Percentiles rank a stretch among this genome's conserved stretches.
Evolutionary conservation across 2,888 invertebrate species (phyloP).

Genomic region (Eupithecia vulgata): DNA sequence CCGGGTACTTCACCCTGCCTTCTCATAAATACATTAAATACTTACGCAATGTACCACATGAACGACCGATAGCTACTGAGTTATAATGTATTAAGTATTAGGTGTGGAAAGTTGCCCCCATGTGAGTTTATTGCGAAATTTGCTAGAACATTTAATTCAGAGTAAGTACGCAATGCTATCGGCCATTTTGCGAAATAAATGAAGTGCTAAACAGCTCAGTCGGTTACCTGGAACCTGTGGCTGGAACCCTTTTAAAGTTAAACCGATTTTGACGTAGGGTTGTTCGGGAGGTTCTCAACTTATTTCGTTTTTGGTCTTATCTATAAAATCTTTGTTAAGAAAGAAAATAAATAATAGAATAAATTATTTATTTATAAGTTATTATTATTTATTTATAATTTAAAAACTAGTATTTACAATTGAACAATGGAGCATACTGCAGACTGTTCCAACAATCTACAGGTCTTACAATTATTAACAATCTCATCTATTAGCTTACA

Average conservation of each 20-base stretch:
- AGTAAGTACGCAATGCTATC: slow-evolving; percentile 28
- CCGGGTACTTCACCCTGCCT: background rate
- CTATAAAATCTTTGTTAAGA: no score
- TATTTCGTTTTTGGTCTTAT: background rate
- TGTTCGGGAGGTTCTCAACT: background rate
- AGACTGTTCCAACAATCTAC: no score
- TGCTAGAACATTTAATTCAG: slow-evolving; percentile 23
- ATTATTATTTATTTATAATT: no score
- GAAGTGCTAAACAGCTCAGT: background rate
- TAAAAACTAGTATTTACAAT: no score
- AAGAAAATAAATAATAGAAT: no score
- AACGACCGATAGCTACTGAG: background rate
- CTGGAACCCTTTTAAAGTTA: background rate
- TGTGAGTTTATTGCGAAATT: slow-evolving; percentile 14
- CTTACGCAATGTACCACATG: slow-evolving; percentile 4
- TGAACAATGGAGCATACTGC: no score
- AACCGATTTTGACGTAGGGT: background rate
- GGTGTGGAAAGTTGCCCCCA: slow-evolving; percentile 29
- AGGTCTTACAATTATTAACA: no score
- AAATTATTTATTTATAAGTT: no score
- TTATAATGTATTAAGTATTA: slow-evolving; percentile 26
- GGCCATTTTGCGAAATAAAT: slow-evolving; percentile 24
- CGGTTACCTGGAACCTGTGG: background rate
- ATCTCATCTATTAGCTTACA: no score
- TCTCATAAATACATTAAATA: slow-evolving; percentile 4